Conservation (phyloP, 2,888 invertebrate genomes). For the Volucella bombylans region DNA sequence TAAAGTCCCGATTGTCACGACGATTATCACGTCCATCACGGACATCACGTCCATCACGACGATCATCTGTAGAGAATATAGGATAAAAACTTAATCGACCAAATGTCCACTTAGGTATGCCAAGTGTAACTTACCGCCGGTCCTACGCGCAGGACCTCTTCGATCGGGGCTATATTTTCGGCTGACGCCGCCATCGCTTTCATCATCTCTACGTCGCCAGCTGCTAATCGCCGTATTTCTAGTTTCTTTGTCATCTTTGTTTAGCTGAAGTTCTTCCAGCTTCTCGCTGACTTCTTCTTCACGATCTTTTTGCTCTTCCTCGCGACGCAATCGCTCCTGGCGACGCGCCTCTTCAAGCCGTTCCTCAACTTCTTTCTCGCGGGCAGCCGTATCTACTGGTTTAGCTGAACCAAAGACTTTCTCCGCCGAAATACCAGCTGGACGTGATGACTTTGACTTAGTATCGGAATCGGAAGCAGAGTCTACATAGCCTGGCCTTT, state of each 20-base stretch:
- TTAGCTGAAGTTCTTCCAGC: slow-evolving; percentile 77
- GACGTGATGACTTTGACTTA: slow-evolving; percentile 77
- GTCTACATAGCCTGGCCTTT: slow-evolving; percentile 45
- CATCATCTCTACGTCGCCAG: slow-evolving; percentile 79
- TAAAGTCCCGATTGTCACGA: slow-evolving; percentile 76
- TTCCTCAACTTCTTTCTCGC: slow-evolving; percentile 95
- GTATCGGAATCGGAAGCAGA: slow-evolving; percentile 63
- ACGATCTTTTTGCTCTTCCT: slow-evolving; percentile 75
- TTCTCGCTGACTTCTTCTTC: slow-evolving; percentile 76
- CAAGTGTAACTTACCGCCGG: slow-evolving; percentile 60
- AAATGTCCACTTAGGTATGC: background rate
- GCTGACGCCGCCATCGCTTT: slow-evolving; percentile 62
- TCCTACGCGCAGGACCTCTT: slow-evolving; percentile 66
- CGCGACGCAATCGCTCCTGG: slow-evolving; percentile 77
- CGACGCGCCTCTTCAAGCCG: slow-evolving; percentile 86
- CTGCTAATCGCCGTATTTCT: slow-evolving; percentile 77
- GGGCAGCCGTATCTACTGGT: slow-evolving; percentile 95
- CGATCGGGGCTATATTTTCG: slow-evolving; percentile 78
- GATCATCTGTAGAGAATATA: slow-evolving; percentile 75
- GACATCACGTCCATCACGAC: slow-evolving; percentile 55
- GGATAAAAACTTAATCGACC: background rate
- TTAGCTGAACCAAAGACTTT: slow-evolving; percentile 97
- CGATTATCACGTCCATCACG: background rate
- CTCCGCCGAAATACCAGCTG: slow-evolving; percentile 85
- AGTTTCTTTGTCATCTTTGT: slow-evolving; percentile 80